phyloP scores from a whole-genome alignment of 2,888 invertebrate species.

The Antheraea yamamai region DNA sequence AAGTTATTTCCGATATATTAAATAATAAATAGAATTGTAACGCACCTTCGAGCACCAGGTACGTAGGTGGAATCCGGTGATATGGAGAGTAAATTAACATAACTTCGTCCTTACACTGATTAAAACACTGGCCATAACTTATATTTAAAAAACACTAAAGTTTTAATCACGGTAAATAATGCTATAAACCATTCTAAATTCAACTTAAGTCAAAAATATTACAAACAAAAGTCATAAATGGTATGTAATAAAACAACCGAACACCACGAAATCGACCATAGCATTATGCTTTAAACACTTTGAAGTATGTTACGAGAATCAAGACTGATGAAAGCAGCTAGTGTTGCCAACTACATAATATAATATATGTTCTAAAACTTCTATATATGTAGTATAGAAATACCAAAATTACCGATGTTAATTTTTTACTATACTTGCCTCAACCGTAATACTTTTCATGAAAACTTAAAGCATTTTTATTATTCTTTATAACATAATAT shows the following conservation, averaged over 20 bases:
- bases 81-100: conserved; percentile 73
- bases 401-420: too few relatives aligned
- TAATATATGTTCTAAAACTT: not conserved
- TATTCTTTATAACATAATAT: too few relatives aligned
- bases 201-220: conserved; percentile 58
- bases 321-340: conserved; percentile 3
- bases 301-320: conserved; percentile 31
- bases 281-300: conserved; percentile 38
- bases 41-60: conserved; percentile 74
- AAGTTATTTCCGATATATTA: not conserved
- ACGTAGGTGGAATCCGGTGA: conserved; percentile 76
- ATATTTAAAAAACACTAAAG: conserved; percentile 43
- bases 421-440: too few relatives aligned
- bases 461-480: too few relatives aligned
- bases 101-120: conserved; percentile 71
- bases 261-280: conserved; percentile 57
- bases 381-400: too few relatives aligned
- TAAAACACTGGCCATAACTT: conserved; percentile 66
- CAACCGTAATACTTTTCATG: too few relatives aligned
- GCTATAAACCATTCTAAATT: conserved; percentile 48
- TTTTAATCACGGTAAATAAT: conserved; percentile 40
- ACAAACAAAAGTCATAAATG: conserved; percentile 38
- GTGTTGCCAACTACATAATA: not conserved
- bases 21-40: conserved; percentile 45
- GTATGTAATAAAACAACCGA: conserved; percentile 46